phyloP scores from a whole-genome alignment of 2,797 vertebrate genomes.

The Poecilia picta region DNA sequence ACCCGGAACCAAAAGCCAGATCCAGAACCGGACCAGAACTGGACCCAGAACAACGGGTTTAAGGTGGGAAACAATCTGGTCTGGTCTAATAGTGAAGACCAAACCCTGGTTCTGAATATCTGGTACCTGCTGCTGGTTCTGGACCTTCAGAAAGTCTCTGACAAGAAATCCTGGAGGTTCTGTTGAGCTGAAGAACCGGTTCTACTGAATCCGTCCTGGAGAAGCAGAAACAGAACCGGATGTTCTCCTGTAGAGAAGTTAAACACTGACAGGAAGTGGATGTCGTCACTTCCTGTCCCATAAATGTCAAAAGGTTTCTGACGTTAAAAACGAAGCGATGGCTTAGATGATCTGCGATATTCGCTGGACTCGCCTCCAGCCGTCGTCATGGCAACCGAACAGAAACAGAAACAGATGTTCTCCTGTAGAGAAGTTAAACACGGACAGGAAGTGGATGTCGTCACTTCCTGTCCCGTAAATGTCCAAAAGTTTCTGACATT shows the following conservation, averaged over 20 bases:
- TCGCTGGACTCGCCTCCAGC: not conserved
- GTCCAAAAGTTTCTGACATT: no score
- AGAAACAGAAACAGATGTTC: no score
- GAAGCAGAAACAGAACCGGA: not conserved
- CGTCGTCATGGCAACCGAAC: not conserved
- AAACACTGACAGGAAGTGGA: slow-evolving; percentile 8
- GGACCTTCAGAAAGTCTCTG: not conserved
- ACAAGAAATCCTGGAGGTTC: not conserved
- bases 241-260: not conserved
- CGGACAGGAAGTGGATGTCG: no score
- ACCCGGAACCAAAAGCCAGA: not conserved
- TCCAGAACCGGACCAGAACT: not conserved
- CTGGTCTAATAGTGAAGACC: not conserved
- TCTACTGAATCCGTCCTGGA: not conserved
- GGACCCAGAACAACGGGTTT: not conserved
- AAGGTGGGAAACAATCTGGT: not conserved
- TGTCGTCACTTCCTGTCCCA: slow-evolving; percentile 19
- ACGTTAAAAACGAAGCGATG: slow-evolving; percentile 35
- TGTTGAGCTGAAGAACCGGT: not conserved
- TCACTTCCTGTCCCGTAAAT: no score
- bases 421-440: no score
- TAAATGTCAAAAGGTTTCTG: slow-evolving; percentile 49
- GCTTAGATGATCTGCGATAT: slow-evolving; percentile 16
- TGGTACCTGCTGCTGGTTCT: not conserved
- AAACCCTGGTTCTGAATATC: not conserved